A percentile compares a stretch with the other conserved stretches of the same genome.
These are phyloP conservation scores for Perizoma flavofasciatum DNA, from an alignment of 2,888 invertebrate species.

Conservation along the genomic window DNA sequence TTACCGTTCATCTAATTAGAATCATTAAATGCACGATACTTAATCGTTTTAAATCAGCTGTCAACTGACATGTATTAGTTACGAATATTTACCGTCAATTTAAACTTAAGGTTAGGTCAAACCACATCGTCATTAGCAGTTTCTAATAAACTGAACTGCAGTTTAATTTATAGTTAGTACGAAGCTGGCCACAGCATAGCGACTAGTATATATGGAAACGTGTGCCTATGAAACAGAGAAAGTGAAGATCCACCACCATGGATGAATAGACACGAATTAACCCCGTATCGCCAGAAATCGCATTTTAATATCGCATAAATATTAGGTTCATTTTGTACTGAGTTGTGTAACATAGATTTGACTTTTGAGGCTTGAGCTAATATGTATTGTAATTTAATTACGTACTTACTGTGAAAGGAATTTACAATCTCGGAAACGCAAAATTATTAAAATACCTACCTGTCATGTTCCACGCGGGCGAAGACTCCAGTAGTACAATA, in stretches of 20 bases:
- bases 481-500: no score
- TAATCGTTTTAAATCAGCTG: slow-evolving; percentile 20
- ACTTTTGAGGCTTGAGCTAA: neutral
- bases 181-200: slow-evolving; percentile 1
- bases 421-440: neutral
- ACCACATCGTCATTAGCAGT: slow-evolving; percentile 2
- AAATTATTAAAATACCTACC: neutral
- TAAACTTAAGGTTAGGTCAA: slow-evolving; percentile 3
- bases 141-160: slow-evolving; percentile 1
- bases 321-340: neutral
- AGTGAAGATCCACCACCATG: slow-evolving; percentile 18
- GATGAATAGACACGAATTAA: slow-evolving; percentile 24
- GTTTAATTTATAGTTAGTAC: slow-evolving; percentile 1
- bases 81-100: slow-evolving; percentile 6
- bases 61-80: slow-evolving; percentile 13
- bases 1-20: slow-evolving; percentile 12
- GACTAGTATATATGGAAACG: slow-evolving; percentile 13
- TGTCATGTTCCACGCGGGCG: no score
- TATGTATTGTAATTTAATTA: neutral
- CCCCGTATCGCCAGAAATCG: slow-evolving; percentile 24
- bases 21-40: slow-evolving; percentile 7
- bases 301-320: slow-evolving; percentile 25
- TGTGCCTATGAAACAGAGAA: slow-evolving; percentile 25
- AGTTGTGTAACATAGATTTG: neutral
- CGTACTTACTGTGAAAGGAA: neutral